Evolutionary conservation across 2,113 vertebrate genomes (phyloP), one percentile per base, ranked within the genome.

Genomic region (Dermatemys mawii): DNA sequence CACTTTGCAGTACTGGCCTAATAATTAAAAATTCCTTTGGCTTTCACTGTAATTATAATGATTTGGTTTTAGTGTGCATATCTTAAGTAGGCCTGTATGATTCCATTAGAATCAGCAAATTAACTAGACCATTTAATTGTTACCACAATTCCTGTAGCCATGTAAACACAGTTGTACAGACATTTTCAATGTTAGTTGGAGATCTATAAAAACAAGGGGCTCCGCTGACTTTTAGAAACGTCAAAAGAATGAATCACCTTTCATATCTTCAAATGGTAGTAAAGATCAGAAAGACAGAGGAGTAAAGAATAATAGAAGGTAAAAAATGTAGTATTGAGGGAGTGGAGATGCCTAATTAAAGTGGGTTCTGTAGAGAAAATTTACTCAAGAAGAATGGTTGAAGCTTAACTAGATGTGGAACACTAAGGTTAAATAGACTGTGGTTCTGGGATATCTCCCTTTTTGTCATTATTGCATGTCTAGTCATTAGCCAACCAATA

Each of bases 41-140:
- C 94, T 96, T 97, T 86, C 84, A 83, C 38, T 76, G 84, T 83
- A 76, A 21, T 19, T 78, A 29, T 85, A 60, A 90, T 89, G 1
- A 50, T 51, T 83, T 92, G 14, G 50, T 88, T 88, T 91, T 76
- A 94, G 81, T 83, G 82, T 1, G 12, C 79, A 49, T 60, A 63
- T 19, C 92, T 94, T 35, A 78, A 90, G 22, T 49, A 57, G 81
- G 53, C 84, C 85, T 85, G 89, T 91, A 57, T 2, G 29, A 87
- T 96, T 97, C 89, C 2, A 2, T 89, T 91, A 86, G 94, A 93
- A 84, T 94, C 94, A 96, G 94, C 88, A 92, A 83, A 83, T 92
- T 70, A 93, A 87, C 29, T 26, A 75, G 81, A 91, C 84, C 48
- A 2, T 95, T 96, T 94, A 93, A 94, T 93, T 87, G 90, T 83